Evolutionary conservation across 1,140 invertebrate species (phyloP), one percentile per base, ranked within the genome.

Genomic region (Penaeus vannamei): DNA sequence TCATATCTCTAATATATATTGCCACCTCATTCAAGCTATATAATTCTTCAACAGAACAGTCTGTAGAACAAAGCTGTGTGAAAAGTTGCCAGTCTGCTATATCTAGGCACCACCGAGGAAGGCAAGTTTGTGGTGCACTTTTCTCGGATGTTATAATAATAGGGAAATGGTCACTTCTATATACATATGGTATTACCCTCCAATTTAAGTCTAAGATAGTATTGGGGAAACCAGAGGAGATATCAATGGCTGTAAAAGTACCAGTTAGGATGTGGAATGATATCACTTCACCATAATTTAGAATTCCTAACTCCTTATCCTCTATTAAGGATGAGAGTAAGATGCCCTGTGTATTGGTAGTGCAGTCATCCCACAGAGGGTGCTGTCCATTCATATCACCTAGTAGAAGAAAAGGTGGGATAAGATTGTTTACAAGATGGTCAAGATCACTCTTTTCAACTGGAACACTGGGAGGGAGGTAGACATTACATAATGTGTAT

Each of bases 101-200:
- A 5, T 36, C 36, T 36, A 36, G 36, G 36, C 36, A 5, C 36
- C 36, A 36, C 2, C 5, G 36, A 36, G 36, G 36, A 36, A 36
- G 36, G 36, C 36, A 5, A 36, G 36, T 36, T 5, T 36, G 36
- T 36, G 36, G 36, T 5, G 2, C 36, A 36, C 36, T 5, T 36
- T 36, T 36, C 36, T 36, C 36, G 5, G 36, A 36, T n/a, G n/a
- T n/a, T 36, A 1, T 36, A 36, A 36, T 36, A 36, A 76, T 90
- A 90, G 80, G 90, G 90, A 86, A 82, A 87, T 85, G 23, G 76
- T 84, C 61, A 19, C 26, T 14, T 46, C 42, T 62, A 90, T 62
- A 1, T 12, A 29, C 79, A 59, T 62, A 61, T 22, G 79, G 20
- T 84, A 23, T 26, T 90, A 85, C 46, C n/a, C n/a, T 22, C 69